These are phyloP conservation scores for Agrochola lychnidis DNA, from an alignment of 2,888 invertebrate species.

Conservation along the genomic window DNA sequence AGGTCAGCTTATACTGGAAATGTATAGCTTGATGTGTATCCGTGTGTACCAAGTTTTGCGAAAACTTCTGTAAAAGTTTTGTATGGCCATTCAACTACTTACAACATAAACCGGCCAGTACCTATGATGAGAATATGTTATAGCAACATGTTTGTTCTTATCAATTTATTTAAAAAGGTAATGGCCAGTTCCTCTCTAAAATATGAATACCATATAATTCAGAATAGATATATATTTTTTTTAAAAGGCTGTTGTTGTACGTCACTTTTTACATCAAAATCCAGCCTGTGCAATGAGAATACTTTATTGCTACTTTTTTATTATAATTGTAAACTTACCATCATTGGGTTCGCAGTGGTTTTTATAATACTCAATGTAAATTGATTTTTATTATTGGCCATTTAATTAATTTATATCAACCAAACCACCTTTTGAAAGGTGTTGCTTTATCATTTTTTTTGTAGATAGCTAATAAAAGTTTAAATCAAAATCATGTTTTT, in stretches of 20 bases:
- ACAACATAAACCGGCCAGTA: too few species aligned
- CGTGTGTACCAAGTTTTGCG: too few species aligned
- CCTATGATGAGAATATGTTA: too few species aligned
- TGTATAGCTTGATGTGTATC: too few species aligned
- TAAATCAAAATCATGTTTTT: slow-evolving; percentile 14
- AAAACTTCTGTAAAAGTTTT: too few species aligned
- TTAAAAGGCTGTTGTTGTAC: not conserved
- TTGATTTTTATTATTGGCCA: not conserved
- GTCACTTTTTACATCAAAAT: not conserved
- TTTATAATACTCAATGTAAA: not conserved
- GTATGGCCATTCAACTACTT: too few species aligned
- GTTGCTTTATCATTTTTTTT: not conserved
- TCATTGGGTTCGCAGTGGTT: not conserved
- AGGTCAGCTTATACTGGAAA: too few species aligned
- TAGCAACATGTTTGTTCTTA: slow-evolving; percentile 7
- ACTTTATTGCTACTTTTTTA: not conserved
- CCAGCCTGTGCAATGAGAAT: not conserved
- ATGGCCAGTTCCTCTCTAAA: not conserved
- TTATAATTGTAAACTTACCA: not conserved
- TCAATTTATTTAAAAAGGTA: not conserved
- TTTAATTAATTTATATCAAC: not conserved
- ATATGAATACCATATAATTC: not conserved
- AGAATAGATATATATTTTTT: not conserved
- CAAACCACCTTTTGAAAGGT: too few species aligned
- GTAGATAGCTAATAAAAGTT: not conserved